phyloP scores from a whole-genome alignment of 2,888 invertebrate species.

The Hipparchia sbordonii region DNA sequence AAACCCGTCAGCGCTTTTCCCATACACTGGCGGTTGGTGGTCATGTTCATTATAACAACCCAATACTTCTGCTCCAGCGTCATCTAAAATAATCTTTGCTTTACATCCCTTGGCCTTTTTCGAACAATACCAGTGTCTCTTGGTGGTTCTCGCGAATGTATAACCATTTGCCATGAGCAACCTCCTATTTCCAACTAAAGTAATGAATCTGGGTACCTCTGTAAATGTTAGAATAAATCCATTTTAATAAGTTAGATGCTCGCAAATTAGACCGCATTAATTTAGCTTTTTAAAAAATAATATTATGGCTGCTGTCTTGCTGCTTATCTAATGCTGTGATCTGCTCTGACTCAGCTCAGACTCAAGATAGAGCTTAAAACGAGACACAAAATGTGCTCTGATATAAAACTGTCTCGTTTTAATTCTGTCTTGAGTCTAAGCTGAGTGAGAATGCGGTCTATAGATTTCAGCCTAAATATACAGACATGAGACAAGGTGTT shows the following conservation, averaged over 20 bases:
- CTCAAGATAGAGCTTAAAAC: too few relatives aligned
- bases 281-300: neutral
- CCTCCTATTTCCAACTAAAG: conserved; percentile 41
- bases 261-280: too few relatives aligned
- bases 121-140: conserved; percentile 52
- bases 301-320: neutral
- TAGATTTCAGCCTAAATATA: too few relatives aligned
- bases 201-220: conserved; percentile 44
- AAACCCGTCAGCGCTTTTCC: conserved; percentile 25
- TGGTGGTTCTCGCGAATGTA: conserved; percentile 50
- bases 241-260: neutral
- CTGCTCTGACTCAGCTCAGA: too few relatives aligned
- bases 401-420: too few relatives aligned
- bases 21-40: conserved; percentile 43
- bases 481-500: too few relatives aligned
- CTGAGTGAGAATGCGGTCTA: too few relatives aligned
- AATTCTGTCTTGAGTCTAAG: too few relatives aligned
- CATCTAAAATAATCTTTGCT: conserved; percentile 43
- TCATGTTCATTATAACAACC: conserved; percentile 39
- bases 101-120: conserved; percentile 46
- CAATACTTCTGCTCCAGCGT: conserved; percentile 32
- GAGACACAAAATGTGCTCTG: too few relatives aligned
- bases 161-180: conserved; percentile 52
- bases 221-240: conserved; percentile 7
- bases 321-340: too few relatives aligned